Conservation (phyloP, 2,888 invertebrate genomes). For the Panorpa germanica region DNA sequence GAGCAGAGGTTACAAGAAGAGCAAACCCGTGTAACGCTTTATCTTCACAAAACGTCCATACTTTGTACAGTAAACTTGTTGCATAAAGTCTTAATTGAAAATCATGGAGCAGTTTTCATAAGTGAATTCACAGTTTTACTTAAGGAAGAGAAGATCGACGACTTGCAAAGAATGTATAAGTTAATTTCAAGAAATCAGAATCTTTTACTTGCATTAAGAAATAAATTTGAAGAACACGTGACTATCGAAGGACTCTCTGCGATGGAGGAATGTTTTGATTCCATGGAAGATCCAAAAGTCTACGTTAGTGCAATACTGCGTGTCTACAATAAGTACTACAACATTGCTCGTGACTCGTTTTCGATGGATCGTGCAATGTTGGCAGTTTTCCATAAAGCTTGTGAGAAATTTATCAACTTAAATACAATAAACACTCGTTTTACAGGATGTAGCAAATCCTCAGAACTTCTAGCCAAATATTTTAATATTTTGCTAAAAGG, state of each 20-base stretch:
- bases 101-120: slow-evolving; percentile 90
- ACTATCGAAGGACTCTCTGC: slow-evolving; percentile 80
- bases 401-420: slow-evolving; percentile 93
- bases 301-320: slow-evolving; percentile 94
- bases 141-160: slow-evolving; percentile 85
- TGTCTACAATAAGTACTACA: slow-evolving; percentile 95
- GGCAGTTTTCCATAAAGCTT: slow-evolving; percentile 91
- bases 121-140: slow-evolving; percentile 80
- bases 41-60: slow-evolving; percentile 87
- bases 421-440: slow-evolving; percentile 89
- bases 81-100: slow-evolving; percentile 88
- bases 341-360: slow-evolving; percentile 83
- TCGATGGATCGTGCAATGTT: slow-evolving; percentile 96
- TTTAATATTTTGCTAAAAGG: slow-evolving; percentile 95
- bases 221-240: slow-evolving; percentile 84
- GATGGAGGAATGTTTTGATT: slow-evolving; percentile 91
- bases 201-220: slow-evolving; percentile 75
- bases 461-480: slow-evolving; percentile 93
- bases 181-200: slow-evolving; percentile 83
- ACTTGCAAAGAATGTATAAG: slow-evolving; percentile 89
- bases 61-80: slow-evolving; percentile 78
- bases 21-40: slow-evolving; percentile 79
- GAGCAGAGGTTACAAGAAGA: slow-evolving; percentile 89
- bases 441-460: slow-evolving; percentile 85
- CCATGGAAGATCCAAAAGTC: slow-evolving; percentile 87